phyloP scores from a whole-genome alignment of 2,888 invertebrate genomes.

The Dicranocentrus wangi region DNA sequence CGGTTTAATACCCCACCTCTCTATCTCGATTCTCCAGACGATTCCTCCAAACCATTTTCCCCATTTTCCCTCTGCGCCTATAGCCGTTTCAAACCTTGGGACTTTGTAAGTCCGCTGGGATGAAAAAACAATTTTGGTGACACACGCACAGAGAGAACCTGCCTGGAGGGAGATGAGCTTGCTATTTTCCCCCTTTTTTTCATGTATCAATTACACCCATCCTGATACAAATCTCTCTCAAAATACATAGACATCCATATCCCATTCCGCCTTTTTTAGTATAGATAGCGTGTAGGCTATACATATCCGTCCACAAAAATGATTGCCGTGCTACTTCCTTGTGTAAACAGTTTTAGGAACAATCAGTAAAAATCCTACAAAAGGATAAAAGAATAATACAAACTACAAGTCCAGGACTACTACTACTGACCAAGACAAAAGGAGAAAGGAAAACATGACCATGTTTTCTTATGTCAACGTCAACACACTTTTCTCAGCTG shows the following conservation, averaged over 20 bases:
- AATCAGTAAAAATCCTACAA: not conserved
- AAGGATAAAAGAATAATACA: not conserved
- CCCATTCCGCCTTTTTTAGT: not conserved
- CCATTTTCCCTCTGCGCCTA: not conserved
- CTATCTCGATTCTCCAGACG: not conserved
- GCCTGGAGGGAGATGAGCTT: not conserved
- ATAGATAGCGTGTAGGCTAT: not conserved
- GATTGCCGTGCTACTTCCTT: not conserved
- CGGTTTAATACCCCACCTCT: not conserved
- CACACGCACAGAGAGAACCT: conserved; percentile 2
- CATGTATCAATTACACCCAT: conserved; percentile 30
- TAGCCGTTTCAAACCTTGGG: not conserved
- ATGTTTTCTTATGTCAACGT: not conserved
- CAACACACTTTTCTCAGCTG: too few relatives aligned
- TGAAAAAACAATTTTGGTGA: conserved; percentile 22
- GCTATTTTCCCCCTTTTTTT: not conserved
- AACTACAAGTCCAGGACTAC: too few relatives aligned
- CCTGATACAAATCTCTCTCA: conserved; percentile 5
- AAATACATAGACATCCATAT: not conserved
- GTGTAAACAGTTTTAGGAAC: conserved; percentile 1
- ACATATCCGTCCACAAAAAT: not conserved
- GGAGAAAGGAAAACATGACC: not conserved
- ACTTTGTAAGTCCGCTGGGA: conserved; percentile 10
- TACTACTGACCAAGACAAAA: not conserved
- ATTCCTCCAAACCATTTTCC: not conserved